A percentile compares a stretch with the other conserved stretches of the same genome.
Conservation (phyloP, 1,140 invertebrate species). For the Nomia melanderi region DNA sequence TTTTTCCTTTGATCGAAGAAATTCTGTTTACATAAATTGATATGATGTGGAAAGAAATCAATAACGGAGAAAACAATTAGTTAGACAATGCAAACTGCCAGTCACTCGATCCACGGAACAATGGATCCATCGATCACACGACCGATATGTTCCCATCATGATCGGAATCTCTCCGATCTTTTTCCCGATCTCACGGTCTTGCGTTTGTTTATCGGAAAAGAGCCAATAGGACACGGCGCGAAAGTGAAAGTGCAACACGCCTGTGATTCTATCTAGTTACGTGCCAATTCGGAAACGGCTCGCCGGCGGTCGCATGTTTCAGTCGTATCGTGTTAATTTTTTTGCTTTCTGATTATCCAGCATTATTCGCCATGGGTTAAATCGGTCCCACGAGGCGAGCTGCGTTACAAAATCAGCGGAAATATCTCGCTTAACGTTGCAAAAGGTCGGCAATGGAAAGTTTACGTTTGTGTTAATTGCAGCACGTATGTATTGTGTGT, state of each 20-base stretch:
- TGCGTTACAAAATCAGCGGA: neutral
- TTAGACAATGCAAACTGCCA: too few relatives aligned
- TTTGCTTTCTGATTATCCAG: slow-evolving; percentile 6
- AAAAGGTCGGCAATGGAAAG: neutral
- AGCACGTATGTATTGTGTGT: too few relatives aligned
- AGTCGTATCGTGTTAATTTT: slow-evolving; percentile 11
- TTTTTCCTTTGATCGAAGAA: too few relatives aligned
- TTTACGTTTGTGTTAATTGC: too few relatives aligned
- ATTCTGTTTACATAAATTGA: too few relatives aligned
- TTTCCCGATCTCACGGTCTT: slow-evolving; percentile 21
- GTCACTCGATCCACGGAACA: too few relatives aligned
- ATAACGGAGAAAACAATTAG: too few relatives aligned
- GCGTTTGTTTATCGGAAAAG: neutral
- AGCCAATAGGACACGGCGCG: neutral
- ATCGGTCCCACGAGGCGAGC: slow-evolving; percentile 10
- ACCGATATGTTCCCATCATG: neutral
- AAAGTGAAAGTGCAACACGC: slow-evolving; percentile 53
- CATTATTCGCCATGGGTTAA: neutral
- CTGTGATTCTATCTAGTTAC: neutral
- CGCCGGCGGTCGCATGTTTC: neutral
- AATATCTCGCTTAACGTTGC: neutral
- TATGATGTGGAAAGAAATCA: too few relatives aligned
- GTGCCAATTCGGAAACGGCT: slow-evolving; percentile 22
- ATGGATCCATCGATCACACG: neutral
- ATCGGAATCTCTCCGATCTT: neutral